Percentiles rank a stretch among this genome's conserved stretches.
These are phyloP conservation scores for Holotrichia oblita DNA, from an alignment of 1,140 invertebrate genomes.

Conservation along the genomic window DNA sequence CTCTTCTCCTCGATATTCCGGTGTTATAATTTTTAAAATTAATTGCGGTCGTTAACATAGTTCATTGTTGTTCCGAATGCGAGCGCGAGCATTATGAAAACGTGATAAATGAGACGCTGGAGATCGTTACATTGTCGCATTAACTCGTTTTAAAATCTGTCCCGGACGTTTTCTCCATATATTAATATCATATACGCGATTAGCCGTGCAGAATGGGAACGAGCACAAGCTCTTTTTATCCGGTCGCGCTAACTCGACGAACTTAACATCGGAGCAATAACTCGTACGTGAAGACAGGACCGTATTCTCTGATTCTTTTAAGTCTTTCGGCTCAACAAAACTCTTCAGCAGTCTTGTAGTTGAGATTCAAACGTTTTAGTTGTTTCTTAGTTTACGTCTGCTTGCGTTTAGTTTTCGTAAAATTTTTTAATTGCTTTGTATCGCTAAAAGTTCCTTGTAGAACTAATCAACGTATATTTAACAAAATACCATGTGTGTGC, in stretches of 20 bases:
- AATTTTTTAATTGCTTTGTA: no score
- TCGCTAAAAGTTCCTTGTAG: no score
- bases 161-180: slow-evolving; percentile 56
- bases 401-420: no score
- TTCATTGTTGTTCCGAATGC: slow-evolving; percentile 54
- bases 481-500: no score
- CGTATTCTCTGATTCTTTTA: not conserved
- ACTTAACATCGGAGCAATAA: slow-evolving; percentile 48
- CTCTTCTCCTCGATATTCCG: not conserved
- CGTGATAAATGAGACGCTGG: slow-evolving; percentile 56
- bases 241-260: slow-evolving; percentile 42
- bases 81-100: slow-evolving; percentile 51
- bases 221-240: slow-evolving; percentile 52
- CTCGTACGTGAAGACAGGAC: slow-evolving; percentile 6
- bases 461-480: no score
- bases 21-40: slow-evolving; percentile 52
- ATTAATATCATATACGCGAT: slow-evolving; percentile 61
- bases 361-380: no score
- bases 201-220: slow-evolving; percentile 57
- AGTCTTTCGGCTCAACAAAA: no score
- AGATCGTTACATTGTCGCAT: slow-evolving; percentile 57
- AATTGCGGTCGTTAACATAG: slow-evolving; percentile 55
- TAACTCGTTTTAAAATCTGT: slow-evolving; percentile 59
- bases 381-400: no score
- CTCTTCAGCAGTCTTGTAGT: no score